Base-by-base conservation (phyloP, 30 jellyfish, hydroid and myxozoan species). In the Catostylus mosaicus region DNA sequence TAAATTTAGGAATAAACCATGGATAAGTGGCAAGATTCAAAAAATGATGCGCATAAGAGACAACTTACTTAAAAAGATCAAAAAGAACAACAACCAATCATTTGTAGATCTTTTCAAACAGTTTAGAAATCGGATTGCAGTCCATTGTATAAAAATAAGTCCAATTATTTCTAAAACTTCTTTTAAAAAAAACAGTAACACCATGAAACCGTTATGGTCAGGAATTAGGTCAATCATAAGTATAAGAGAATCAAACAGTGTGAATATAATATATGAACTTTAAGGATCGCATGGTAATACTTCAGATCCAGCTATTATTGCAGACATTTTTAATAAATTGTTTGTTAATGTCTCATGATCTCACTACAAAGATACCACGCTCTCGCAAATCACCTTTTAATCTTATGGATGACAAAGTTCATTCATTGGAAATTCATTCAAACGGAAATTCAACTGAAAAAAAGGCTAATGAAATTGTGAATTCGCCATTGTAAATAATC, bases 41-140 rank as follows among this genome's bases (percentile, higher is more conserved):
- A 72, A 69, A 72, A 72, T 72, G 75, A 72, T 72, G 84, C 30
- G 70, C 47, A 72, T 72, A 27, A 72, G 84, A 72, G 84, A 72
- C 8, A 68, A 34, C 43, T 22, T 72, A 24, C 75, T 72, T 72
- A 40, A 31, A 72, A 72, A 37, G 71, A 68, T 40, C 40, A 72
- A 75, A 75, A 75, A 75, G 68, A 71, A 71, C 62, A 71, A 71
- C 83, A 71, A 71, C 52, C 87, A 51, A 50, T 45, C 60, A 32
- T 74, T 75, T 38, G 12, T 54, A 43, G 37, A 38, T 75, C 87
- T 51, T 51, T 31, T 48, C 74, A 75, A 75, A 51, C 59, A 75
- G 76, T 75, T 51, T 75, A 75, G 87, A 59, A 75, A 75, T 75
- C 77, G 40, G 57, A 30, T 75, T 75, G 59, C 74, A 22, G 87